These are phyloP conservation scores for Gymnoscelis rufifasciata DNA, from an alignment of 2,888 invertebrate genomes.

Conservation along the genomic window DNA sequence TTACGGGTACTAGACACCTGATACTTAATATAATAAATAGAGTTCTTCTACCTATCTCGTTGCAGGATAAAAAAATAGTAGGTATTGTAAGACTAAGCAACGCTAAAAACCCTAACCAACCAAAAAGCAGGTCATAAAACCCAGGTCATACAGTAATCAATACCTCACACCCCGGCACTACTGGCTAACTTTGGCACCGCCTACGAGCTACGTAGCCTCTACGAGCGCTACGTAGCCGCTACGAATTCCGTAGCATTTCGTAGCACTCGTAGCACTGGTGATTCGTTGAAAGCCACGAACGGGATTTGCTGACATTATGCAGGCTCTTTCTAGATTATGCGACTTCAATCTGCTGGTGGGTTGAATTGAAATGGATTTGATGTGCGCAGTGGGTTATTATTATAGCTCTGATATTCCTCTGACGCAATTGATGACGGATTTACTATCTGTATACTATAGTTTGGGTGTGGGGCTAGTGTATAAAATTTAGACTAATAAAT, in stretches of 20 bases:
- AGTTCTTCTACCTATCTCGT: too few species aligned
- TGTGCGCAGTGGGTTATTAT: neutral
- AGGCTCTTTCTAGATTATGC: conserved; percentile 1
- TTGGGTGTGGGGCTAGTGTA: too few species aligned
- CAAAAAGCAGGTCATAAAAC: conserved; percentile 33
- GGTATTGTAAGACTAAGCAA: too few species aligned
- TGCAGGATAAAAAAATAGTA: too few species aligned
- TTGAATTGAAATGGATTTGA: neutral
- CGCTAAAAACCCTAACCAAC: too few species aligned
- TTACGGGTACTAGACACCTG: too few species aligned
- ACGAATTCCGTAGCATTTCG: conserved; percentile 28
- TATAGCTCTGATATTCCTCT: too few species aligned
- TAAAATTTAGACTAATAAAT: too few species aligned
- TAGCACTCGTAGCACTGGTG: conserved; percentile 20
- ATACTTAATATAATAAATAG: too few species aligned
- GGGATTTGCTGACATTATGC: conserved; percentile 9
- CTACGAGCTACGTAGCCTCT: conserved; percentile 58
- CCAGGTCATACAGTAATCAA: conserved; percentile 46
- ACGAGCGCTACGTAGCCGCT: conserved; percentile 32
- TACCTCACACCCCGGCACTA: conserved; percentile 53
- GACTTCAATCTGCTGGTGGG: neutral
- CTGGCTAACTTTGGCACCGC: conserved; percentile 55
- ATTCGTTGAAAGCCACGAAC: conserved; percentile 31
- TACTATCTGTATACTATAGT: too few species aligned
- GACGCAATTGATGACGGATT: too few species aligned